phyloP scores from a whole-genome alignment of 1,140 invertebrate species.

The Nasonia vitripennis region DNA sequence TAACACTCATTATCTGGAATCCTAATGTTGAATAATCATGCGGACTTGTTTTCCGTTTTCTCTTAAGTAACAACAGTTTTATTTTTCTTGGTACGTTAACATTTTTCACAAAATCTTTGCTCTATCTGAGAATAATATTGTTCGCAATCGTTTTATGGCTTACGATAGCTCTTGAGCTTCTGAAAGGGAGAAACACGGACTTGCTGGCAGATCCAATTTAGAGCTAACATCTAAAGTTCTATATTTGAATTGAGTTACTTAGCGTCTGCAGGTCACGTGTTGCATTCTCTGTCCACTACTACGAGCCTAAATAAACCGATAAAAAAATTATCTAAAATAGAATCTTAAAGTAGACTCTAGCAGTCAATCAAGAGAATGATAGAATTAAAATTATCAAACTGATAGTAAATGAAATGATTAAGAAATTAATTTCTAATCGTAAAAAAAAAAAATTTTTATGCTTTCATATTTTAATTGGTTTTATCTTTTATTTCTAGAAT shows the following conservation, averaged over 20 bases:
- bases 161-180: slow-evolving; percentile 36
- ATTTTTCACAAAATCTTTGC: not conserved
- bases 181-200: slow-evolving; percentile 18
- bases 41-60: not conserved
- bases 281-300: not conserved
- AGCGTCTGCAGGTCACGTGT: slow-evolving; percentile 8
- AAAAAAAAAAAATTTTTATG: not conserved
- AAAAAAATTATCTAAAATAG: slow-evolving; percentile 30
- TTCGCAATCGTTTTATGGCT: no score
- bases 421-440: no score
- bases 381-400: not conserved
- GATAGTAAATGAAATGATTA: not conserved
- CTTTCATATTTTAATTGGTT: slow-evolving; percentile 27
- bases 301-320: slow-evolving; percentile 2
- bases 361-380: not conserved
- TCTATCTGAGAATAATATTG: not conserved
- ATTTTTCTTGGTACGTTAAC: no score
- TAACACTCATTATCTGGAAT: not conserved
- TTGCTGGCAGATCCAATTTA: slow-evolving; percentile 14
- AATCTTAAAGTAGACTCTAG: not conserved
- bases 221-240: slow-evolving; percentile 28
- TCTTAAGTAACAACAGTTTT: not conserved
- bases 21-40: not conserved
- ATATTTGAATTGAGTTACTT: slow-evolving; percentile 27
- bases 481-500: slow-evolving; percentile 58